These are phyloP conservation scores for Phalacrocorax carbo DNA, from an alignment of 2,113 vertebrate species.

Conservation along the genomic window DNA sequence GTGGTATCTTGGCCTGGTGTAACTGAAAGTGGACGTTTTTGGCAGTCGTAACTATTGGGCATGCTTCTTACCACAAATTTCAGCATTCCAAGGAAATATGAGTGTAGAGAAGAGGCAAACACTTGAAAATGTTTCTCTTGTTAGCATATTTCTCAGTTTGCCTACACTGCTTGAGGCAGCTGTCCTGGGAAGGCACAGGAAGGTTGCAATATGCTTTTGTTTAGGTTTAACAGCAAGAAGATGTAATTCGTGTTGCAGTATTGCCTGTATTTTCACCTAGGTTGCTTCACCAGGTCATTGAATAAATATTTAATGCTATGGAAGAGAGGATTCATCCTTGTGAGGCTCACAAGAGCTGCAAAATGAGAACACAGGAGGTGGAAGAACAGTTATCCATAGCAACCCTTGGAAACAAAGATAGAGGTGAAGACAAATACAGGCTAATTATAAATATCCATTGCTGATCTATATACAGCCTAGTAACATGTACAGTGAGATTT, in stretches of 20 bases:
- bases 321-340: neutral
- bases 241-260: neutral
- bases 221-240: neutral
- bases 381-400: constrained; percentile 33
- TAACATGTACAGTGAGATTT: constrained; percentile 1
- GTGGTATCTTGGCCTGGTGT: neutral
- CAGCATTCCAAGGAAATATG: neutral
- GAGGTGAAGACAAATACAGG: constrained; percentile 36
- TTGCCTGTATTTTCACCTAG: neutral
- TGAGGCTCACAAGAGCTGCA: neutral
- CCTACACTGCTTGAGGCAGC: neutral
- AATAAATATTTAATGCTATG: neutral
- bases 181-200: neutral
- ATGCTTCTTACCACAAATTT: neutral
- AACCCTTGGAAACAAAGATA: constrained; percentile 53
- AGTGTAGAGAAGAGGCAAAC: neutral
- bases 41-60: neutral
- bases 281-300: neutral
- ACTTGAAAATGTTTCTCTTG: neutral
- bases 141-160: neutral
- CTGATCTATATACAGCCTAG: constrained; percentile 37
- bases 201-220: neutral
- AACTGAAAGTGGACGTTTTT: neutral
- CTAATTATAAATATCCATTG: constrained; percentile 51
- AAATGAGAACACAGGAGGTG: constrained; percentile 1